phyloP scores from a whole-genome alignment of 2,113 vertebrate genomes.

The Chloropsis cyanopogon region DNA sequence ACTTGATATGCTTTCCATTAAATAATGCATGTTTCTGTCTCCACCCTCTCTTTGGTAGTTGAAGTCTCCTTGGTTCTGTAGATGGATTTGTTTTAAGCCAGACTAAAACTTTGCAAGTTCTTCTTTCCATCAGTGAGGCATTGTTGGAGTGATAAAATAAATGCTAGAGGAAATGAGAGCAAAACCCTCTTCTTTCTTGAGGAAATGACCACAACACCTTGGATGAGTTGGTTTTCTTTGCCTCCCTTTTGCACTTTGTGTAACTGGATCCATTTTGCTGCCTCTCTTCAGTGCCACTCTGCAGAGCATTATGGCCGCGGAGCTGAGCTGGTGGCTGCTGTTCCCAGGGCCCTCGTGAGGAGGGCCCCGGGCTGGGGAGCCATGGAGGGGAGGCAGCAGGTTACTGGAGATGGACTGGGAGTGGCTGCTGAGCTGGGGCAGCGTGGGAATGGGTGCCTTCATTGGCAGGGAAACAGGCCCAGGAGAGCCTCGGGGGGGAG shows the following conservation, averaged over 20 bases:
- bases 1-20: neutral
- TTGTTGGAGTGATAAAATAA: neutral
- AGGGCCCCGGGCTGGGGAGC: neutral
- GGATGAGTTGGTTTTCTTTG: neutral
- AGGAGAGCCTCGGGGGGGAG: neutral
- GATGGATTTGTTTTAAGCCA: neutral
- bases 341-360: neutral
- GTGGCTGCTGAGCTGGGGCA: neutral
- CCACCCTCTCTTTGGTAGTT: neutral
- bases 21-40: neutral
- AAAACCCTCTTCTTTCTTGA: neutral
- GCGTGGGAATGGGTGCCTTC: rapidly evolving
- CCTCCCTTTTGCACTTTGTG: neutral
- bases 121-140: neutral
- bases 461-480: neutral
- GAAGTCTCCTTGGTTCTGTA: neutral
- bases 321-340: neutral
- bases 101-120: neutral
- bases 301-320: rapidly evolving
- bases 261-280: neutral
- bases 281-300: neutral
- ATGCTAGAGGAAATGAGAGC: neutral
- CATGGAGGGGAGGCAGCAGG: rapidly evolving
- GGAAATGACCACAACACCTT: neutral
- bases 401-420: neutral